Conservation (phyloP, 2,888 invertebrate species). For the Meliscaeva auricollis region DNA sequence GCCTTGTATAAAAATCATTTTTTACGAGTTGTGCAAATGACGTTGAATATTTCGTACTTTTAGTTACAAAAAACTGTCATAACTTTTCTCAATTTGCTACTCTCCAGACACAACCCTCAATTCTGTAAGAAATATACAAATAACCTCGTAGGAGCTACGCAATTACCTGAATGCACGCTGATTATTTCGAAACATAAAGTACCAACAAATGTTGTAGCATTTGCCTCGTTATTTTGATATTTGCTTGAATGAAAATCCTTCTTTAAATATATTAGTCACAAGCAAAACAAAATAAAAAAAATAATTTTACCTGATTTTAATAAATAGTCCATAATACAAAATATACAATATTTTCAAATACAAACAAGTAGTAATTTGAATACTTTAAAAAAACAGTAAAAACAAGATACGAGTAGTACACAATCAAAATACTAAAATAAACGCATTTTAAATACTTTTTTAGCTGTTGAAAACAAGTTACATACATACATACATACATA, state of each 20-base stretch:
- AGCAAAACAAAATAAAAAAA: slow-evolving; percentile 25
- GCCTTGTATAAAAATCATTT: no score
- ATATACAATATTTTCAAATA: neutral
- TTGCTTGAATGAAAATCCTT: slow-evolving; percentile 28
- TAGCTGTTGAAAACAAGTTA: slow-evolving; percentile 1
- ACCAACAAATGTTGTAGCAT: no score
- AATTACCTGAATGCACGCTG: no score
- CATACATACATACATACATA: no score
- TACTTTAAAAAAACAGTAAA: slow-evolving; percentile 33
- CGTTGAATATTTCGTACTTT: no score
- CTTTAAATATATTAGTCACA: slow-evolving; percentile 36
- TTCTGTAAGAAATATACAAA: no score
- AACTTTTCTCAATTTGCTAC: no score
- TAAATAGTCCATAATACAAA: slow-evolving; percentile 1
- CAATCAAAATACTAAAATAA: slow-evolving; percentile 14
- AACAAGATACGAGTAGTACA: slow-evolving; percentile 8
- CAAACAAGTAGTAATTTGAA: slow-evolving; percentile 32
- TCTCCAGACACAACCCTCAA: no score
- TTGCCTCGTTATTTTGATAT: slow-evolving; percentile 3
- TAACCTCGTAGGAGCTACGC: no score
- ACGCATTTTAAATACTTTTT: slow-evolving; percentile 53
- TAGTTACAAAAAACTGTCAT: no score
- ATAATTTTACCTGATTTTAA: slow-evolving; percentile 66
- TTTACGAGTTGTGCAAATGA: no score
- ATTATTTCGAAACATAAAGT: no score